Conservation (phyloP, 2,113 vertebrate genomes). For the Chitala chitala region DNA sequence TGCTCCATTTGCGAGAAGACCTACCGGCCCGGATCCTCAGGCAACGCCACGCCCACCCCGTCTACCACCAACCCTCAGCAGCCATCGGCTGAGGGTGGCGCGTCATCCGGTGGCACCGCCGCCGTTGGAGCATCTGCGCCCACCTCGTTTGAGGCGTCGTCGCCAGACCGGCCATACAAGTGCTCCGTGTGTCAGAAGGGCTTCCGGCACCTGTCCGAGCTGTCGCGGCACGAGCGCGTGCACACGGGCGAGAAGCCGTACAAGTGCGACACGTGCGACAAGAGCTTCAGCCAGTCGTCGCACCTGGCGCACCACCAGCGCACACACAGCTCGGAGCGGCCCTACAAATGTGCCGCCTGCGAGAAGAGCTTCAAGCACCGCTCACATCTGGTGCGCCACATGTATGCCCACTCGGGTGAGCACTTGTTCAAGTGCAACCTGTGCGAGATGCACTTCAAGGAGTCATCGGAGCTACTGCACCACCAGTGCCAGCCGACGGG, state of each 20-base stretch:
- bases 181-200: conserved; percentile 93
- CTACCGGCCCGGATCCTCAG: conserved; percentile 71
- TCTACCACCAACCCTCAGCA: conserved; percentile 51
- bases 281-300: conserved; percentile 95
- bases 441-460: conserved; percentile 93
- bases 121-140: conserved; percentile 53
- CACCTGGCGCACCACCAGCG: conserved; percentile 96
- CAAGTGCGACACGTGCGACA: conserved; percentile 91
- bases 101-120: conserved; percentile 58
- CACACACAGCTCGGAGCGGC: conserved; percentile 90
- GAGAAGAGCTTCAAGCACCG: conserved; percentile 98
- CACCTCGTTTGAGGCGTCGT: conserved; percentile 48
- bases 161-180: conserved; percentile 83
- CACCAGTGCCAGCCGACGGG: conserved; percentile 91
- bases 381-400: conserved; percentile 93
- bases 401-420: conserved; percentile 91
- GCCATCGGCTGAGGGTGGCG: conserved; percentile 46
- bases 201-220: conserved; percentile 92
- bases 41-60: conserved; percentile 47
- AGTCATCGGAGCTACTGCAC: conserved; percentile 89
- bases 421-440: conserved; percentile 93
- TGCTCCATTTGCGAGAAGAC: conserved; percentile 97
- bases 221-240: conserved; percentile 86
- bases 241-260: conserved; percentile 96
- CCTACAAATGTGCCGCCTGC: conserved; percentile 91